Percentiles rank a stretch among this genome's conserved stretches.
phyloP scores from a whole-genome alignment of 2,113 vertebrate genomes.

The Poeciliopsis turrubarensis region DNA sequence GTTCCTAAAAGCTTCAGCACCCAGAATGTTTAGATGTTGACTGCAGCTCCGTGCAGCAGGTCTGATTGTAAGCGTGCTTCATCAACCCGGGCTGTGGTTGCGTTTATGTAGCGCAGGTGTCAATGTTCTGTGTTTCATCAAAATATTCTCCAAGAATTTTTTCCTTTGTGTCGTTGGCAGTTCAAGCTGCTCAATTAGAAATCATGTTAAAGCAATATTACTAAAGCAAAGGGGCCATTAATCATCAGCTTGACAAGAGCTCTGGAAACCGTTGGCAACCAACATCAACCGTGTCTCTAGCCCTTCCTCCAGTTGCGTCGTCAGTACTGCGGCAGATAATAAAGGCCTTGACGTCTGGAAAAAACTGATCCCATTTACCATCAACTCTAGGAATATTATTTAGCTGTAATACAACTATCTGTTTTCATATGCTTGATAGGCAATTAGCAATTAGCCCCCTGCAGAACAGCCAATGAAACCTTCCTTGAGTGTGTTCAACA shows the following conservation, averaged over 20 bases:
- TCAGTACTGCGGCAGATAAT: conserved; percentile 62
- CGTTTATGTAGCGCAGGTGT: conserved; percentile 30
- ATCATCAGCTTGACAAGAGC: conserved; percentile 72
- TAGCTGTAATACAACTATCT: conserved; percentile 5
- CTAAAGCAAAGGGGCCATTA: conserved; percentile 67
- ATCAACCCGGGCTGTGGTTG: conserved; percentile 12
- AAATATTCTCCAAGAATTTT: conserved; percentile 28
- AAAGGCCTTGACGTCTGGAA: conserved; percentile 30
- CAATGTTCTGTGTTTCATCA: conserved; percentile 61
- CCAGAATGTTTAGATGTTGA: conserved; percentile 23
- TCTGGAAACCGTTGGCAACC: conserved; percentile 70
- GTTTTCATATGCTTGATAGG: conserved; percentile 1
- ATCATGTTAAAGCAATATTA: conserved; percentile 69
- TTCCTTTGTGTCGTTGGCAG: conserved; percentile 46
- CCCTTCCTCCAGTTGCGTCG: conserved; percentile 63
- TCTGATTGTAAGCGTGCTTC: conserved; percentile 22
- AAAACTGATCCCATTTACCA: conserved; percentile 26
- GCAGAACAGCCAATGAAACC: background rate
- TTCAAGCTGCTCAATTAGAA: conserved; percentile 63
- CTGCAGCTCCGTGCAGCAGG: background rate
- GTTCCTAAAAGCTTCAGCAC: background rate
- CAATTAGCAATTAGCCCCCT: background rate
- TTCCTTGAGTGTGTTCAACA: background rate
- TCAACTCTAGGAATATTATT: conserved; percentile 51
- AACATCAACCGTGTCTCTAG: conserved; percentile 68